Evolutionary conservation across 2,113 vertebrate species (phyloP).

Genomic region (Puntigrus tetrazona): DNA sequence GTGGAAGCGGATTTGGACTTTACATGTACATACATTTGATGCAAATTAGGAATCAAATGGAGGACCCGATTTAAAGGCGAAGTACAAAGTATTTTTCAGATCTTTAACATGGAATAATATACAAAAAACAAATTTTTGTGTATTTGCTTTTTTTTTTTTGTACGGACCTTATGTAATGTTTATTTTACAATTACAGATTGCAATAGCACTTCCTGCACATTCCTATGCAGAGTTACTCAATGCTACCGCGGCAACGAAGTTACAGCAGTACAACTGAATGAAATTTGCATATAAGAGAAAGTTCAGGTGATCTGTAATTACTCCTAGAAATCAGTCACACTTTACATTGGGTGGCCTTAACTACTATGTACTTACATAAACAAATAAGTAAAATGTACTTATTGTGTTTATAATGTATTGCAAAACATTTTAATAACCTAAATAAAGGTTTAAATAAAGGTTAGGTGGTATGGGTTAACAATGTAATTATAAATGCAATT

Average conservation of each 20-base stretch:
- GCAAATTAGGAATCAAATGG: not conserved
- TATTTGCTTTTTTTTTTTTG: not conserved
- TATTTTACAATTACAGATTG: not conserved
- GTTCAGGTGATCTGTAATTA: not conserved
- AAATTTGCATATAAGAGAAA: slow-evolving; percentile 5
- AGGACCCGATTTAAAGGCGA: not conserved
- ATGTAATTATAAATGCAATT: too few relatives aligned
- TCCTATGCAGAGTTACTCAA: not conserved
- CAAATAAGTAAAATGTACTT: too few relatives aligned
- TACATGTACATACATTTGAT: not conserved
- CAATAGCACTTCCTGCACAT: not conserved
- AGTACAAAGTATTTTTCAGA: not conserved
- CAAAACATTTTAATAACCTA: too few relatives aligned
- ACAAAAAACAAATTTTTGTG: not conserved
- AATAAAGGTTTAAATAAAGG: too few relatives aligned
- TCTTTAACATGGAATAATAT: not conserved
- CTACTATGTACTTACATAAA: too few relatives aligned
- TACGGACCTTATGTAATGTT: not conserved
- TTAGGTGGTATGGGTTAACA: too few relatives aligned
- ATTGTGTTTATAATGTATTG: too few relatives aligned
- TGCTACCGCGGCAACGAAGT: not conserved
- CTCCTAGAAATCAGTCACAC: not conserved
- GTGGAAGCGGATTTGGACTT: not conserved
- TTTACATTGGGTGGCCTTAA: too few relatives aligned
- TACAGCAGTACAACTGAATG: not conserved